Evolutionary conservation across 2,888 invertebrate species (phyloP).

Genomic region (Drosophila algonquin): DNA sequence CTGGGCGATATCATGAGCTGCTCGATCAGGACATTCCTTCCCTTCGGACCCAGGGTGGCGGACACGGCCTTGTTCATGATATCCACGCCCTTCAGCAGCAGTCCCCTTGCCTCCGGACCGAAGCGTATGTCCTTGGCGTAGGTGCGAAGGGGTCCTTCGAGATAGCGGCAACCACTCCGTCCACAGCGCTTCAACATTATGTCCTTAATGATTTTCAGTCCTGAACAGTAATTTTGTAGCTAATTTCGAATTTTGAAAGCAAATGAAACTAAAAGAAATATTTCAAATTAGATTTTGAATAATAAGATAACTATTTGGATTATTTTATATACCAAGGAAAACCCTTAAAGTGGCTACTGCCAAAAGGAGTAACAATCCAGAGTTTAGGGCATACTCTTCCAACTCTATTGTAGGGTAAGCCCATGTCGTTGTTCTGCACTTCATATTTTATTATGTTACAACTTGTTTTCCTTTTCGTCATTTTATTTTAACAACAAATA

Average conservation of each 20-base stretch:
- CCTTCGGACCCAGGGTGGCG: constrained; percentile 99
- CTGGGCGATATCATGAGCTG: constrained; percentile 99
- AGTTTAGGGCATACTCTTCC: background rate
- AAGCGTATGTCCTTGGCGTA: constrained; percentile 98
- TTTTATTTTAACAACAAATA: constrained; percentile 72
- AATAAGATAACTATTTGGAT: no score
- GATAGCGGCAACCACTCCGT: background rate
- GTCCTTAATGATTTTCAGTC: no score
- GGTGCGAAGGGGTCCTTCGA: constrained; percentile 84
- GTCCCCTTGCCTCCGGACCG: constrained; percentile 96
- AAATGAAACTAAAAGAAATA: no score
- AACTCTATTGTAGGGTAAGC: constrained; percentile 31
- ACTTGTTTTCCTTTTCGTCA: constrained; percentile 48
- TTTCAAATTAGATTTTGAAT: no score
- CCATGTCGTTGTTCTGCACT: background rate
- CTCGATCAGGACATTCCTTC: constrained; percentile 98
- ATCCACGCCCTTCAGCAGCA: constrained; percentile 99
- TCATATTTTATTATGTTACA: constrained; percentile 35
- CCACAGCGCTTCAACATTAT: constrained; percentile 6
- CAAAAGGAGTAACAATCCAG: no score
- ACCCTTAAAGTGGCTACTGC: no score
- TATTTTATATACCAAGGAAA: no score
- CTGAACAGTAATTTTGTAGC: no score
- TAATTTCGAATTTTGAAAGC: no score
- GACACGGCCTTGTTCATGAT: constrained; percentile 98